These are phyloP conservation scores for Hypomecis atomaria DNA, from an alignment of 2,888 invertebrate species.

Conservation along the genomic window DNA sequence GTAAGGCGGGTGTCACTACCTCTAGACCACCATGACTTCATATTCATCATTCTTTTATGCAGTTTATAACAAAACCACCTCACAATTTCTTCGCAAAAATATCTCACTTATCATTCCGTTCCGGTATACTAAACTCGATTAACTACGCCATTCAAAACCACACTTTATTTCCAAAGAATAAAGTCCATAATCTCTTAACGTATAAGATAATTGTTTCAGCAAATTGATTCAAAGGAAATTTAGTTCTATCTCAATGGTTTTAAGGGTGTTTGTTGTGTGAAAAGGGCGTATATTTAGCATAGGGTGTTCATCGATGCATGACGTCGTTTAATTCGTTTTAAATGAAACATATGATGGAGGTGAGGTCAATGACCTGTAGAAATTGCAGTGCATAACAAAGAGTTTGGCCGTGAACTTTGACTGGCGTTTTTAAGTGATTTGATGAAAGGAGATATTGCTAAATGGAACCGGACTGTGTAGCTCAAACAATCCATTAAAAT, in stretches of 20 bases:
- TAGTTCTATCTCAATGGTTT: conserved; percentile 14
- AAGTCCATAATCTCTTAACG: conserved; percentile 27
- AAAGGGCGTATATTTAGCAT: conserved; percentile 44
- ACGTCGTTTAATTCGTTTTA: conserved; percentile 61
- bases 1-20: too few species aligned
- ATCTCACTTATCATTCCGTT: conserved; percentile 56
- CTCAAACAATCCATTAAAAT: too few species aligned
- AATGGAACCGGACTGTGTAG: too few species aligned
- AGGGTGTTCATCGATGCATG: conserved; percentile 68
- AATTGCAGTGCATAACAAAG: conserved; percentile 26
- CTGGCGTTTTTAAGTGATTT: neutral
- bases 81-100: conserved; percentile 57
- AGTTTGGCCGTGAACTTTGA: conserved; percentile 23
- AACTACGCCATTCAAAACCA: conserved; percentile 24
- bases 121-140: conserved; percentile 44
- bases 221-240: conserved; percentile 20
- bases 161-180: conserved; percentile 14
- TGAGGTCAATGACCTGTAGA: conserved; percentile 22
- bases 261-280: conserved; percentile 30
- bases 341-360: conserved; percentile 62
- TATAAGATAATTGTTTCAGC: conserved; percentile 31
- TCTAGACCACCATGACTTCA: too few species aligned
- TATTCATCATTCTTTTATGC: too few species aligned
- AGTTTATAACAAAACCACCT: conserved; percentile 32
- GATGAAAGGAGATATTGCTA: too few species aligned